A percentile compares a stretch with the other conserved stretches of the same genome.
Evolutionary conservation across 2,113 vertebrate species (phyloP).

Genomic region (Sceloporus tristichus): DNA sequence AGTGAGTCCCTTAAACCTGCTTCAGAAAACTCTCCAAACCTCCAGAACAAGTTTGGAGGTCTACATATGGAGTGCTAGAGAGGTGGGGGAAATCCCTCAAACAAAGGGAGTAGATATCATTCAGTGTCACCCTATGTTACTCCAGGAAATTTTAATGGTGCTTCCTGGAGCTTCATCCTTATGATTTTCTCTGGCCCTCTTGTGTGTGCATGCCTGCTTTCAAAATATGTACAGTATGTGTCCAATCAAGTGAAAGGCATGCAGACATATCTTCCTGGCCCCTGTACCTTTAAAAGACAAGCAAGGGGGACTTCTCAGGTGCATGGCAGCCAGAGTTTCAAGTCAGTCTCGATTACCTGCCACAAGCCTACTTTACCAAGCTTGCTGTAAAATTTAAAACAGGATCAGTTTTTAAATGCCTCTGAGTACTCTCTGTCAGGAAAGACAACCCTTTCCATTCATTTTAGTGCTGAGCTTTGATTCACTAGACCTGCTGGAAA

Average conservation of each 20-base stretch:
- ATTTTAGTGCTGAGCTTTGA: slow-evolving; percentile 65
- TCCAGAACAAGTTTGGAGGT: not conserved
- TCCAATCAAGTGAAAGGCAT: not conserved
- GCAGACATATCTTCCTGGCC: not conserved
- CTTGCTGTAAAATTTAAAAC: slow-evolving; percentile 75
- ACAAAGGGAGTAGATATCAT: not conserved
- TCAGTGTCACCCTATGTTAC: not conserved
- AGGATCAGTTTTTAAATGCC: slow-evolving; percentile 78
- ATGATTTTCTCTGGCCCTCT: not conserved
- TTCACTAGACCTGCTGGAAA: slow-evolving; percentile 75
- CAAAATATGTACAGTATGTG: not conserved
- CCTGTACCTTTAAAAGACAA: not conserved
- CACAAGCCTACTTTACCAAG: slow-evolving; percentile 48
- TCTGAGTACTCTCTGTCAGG: slow-evolving; percentile 77
- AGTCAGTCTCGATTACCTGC: not conserved
- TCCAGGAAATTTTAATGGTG: not conserved
- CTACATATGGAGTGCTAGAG: not conserved
- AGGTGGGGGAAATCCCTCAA: not conserved
- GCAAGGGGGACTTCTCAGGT: not conserved
- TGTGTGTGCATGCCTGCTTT: not conserved
- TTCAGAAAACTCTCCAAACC: not conserved
- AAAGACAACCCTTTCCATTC: slow-evolving; percentile 79
- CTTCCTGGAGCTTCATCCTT: not conserved
- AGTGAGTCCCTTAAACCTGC: not conserved
- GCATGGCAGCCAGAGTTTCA: not conserved